These are phyloP conservation scores for Drosophila athabasca DNA, from an alignment of 1,140 invertebrate genomes.

Conservation along the genomic window DNA sequence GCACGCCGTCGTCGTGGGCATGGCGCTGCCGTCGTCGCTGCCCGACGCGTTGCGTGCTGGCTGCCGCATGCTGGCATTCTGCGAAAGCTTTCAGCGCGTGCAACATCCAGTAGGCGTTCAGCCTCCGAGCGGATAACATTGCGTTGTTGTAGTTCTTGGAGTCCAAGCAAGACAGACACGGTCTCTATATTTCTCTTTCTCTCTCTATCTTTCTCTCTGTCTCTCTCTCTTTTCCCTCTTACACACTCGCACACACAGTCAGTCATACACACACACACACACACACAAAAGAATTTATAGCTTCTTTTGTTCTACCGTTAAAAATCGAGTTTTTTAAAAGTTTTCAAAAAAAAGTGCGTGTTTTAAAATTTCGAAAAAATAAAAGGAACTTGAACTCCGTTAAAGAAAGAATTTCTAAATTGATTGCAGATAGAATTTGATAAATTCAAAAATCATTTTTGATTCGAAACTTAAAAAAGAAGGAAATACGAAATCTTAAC, in stretches of 20 bases:
- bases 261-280: neutral
- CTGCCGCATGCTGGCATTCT: slow-evolving; percentile 52
- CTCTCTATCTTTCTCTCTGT: too few species aligned
- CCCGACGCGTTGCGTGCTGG: slow-evolving; percentile 59
- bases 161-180: slow-evolving; percentile 30
- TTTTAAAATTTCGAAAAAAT: neutral
- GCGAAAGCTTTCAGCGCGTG: slow-evolving; percentile 73
- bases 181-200: too few species aligned
- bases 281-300: neutral
- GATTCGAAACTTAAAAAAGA: too few species aligned
- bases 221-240: too few species aligned
- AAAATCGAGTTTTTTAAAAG: slow-evolving; percentile 21
- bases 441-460: too few species aligned
- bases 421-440: too few species aligned
- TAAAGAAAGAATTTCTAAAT: too few species aligned
- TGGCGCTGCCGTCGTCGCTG: slow-evolving; percentile 27
- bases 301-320: slow-evolving; percentile 41
- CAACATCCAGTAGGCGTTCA: slow-evolving; percentile 83
- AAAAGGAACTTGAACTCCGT: slow-evolving; percentile 1
- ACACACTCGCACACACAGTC: slow-evolving; percentile 15
- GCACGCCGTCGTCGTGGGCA: neutral
- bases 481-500: too few species aligned
- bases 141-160: slow-evolving; percentile 80
- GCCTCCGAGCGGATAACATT: slow-evolving; percentile 84
- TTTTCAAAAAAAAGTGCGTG: slow-evolving; percentile 2